Evolutionary conservation across 2,797 vertebrate genomes (phyloP).

Genomic region (Geotrypetes seraphini): DNA sequence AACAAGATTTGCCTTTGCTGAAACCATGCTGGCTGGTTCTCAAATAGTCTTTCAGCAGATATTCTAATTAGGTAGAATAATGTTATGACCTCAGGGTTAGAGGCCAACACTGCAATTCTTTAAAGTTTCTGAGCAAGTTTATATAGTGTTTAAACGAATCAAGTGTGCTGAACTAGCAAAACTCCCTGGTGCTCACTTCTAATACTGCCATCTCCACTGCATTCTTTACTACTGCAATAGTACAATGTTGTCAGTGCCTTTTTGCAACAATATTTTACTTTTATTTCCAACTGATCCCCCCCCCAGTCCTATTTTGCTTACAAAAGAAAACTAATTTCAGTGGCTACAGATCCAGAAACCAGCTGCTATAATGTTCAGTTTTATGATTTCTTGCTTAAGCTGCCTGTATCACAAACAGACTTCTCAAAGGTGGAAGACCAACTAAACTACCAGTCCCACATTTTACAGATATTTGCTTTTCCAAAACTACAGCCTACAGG

Average conservation of each 20-base stretch:
- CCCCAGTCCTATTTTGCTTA: slow-evolving; percentile 4
- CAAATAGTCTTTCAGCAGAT: too few species aligned
- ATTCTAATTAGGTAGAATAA: too few species aligned
- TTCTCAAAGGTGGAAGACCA: slow-evolving; percentile 19
- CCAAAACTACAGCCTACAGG: slow-evolving; percentile 8
- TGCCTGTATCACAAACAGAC: slow-evolving; percentile 28
- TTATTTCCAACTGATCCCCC: slow-evolving; percentile 19
- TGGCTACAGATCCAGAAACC: slow-evolving; percentile 32
- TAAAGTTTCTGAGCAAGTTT: too few species aligned
- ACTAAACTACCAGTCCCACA: too few species aligned
- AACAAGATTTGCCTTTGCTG: too few species aligned
- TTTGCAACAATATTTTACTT: slow-evolving; percentile 12
- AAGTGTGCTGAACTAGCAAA: slow-evolving; percentile 8
- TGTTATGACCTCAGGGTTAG: too few species aligned
- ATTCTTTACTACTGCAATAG: not conserved
- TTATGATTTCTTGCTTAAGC: slow-evolving; percentile 24
- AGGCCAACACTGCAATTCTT: too few species aligned
- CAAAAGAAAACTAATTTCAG: slow-evolving; percentile 27
- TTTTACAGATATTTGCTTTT: too few species aligned
- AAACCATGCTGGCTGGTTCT: too few species aligned
- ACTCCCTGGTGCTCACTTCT: slow-evolving; percentile 12
- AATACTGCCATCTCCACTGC: too few species aligned
- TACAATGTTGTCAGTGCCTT: not conserved
- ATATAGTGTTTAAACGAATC: too few species aligned
- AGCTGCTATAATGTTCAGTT: slow-evolving; percentile 26